A percentile compares a stretch with the other conserved stretches of the same genome.
Conservation (phyloP, 2,888 invertebrate species). For the Invenusta paracnida region DNA sequence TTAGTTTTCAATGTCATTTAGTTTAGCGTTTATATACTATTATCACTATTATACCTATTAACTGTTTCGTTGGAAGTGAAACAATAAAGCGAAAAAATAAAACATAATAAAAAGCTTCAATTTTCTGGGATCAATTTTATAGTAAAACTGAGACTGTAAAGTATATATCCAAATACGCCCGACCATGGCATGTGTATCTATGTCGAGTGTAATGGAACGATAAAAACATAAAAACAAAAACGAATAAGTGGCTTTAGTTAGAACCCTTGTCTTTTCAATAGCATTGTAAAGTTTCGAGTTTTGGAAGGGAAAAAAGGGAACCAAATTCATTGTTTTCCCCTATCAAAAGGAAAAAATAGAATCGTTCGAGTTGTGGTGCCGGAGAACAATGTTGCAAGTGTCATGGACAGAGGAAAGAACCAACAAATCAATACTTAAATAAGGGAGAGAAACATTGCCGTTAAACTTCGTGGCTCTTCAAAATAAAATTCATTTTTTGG, state of each 20-base stretch:
- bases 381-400: background rate
- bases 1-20: no score
- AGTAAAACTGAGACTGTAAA: background rate
- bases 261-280: background rate
- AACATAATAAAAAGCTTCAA: background rate
- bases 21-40: no score
- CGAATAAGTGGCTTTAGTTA: background rate
- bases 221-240: background rate
- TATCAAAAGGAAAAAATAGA: background rate
- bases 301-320: background rate
- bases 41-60: no score
- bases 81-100: no score
- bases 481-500: background rate
- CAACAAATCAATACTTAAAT: background rate
- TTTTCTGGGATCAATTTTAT: background rate
- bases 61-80: no score
- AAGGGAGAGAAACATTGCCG: background rate
- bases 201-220: background rate
- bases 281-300: background rate
- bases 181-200: background rate
- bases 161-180: background rate
- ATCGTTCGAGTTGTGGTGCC: background rate
- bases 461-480: background rate
- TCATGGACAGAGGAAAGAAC: background rate
- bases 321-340: no score